Evolutionary conservation across 2,797 vertebrate genomes (phyloP), one percentile per base, ranked within the genome.

Genomic region (Adrianichthys oophorus): DNA sequence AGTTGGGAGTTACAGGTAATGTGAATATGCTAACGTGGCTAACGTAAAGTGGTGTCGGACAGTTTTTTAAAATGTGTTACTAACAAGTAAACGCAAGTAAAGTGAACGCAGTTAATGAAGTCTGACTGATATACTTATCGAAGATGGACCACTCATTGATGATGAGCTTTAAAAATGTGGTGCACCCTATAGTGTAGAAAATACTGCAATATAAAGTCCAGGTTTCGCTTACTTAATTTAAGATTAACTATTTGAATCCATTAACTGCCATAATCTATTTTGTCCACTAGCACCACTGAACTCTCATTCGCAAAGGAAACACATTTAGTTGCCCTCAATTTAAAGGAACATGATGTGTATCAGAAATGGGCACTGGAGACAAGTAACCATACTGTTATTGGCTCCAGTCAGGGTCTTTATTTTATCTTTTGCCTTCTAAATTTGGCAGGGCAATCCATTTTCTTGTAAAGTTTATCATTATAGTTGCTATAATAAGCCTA

Each of bases 171-270:
- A 37, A 3, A 3, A 37, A 37, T 37, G 8, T 37, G 32, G 32
- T 13, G 32, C 2, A 3, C 10, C 32, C 32, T 37, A 37, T 13
- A 37, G 10, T 12, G 10, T 3, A 0, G 32, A 37, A 37, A 37
- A 12, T 37, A 37, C 32, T 2, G 12, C 15, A 13, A 62, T 58
- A 43, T 52, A 56, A 26, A 51, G n/a, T 75, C 65, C 58, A 43
- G 54, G 32, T 52, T 52, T 15, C 7, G 40, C 24, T 68, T 67
- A 43, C 74, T 70, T 59, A 21, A 21, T 44, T 32, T 21, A 4
- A 48, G 59, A 21, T 48, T 7, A 24, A 15, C 59, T 62, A 43
- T n/a, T 46, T 12, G 15, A 47, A 23, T 13, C 15, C 13, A 23
- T 47, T 15, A 47, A 47, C 44, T 23, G 18, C 4, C 10, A 21